phyloP scores from a whole-genome alignment of 2,797 vertebrate species.

The Chiloscyllium punctatum region DNA sequence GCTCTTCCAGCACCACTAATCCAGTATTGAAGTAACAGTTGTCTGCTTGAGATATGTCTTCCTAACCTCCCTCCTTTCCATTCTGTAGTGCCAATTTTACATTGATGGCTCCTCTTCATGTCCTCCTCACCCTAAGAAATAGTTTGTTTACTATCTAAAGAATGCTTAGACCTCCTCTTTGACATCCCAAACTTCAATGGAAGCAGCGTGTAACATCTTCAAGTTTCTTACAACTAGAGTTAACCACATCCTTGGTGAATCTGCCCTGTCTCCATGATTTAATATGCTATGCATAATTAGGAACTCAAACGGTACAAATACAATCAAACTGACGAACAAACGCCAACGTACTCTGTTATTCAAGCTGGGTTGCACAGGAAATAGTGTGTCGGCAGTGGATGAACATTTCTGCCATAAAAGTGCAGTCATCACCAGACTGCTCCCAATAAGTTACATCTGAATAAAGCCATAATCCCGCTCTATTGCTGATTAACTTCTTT shows the following conservation, averaged over 20 bases:
- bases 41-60: not conserved
- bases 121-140: not conserved
- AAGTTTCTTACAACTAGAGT: not conserved
- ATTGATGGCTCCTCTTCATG: not conserved
- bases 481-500: slow-evolving; percentile 27
- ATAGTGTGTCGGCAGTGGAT: not conserved
- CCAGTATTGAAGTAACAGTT: not conserved
- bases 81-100: not conserved
- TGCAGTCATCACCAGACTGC: not conserved
- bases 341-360: not conserved
- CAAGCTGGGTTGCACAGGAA: not conserved
- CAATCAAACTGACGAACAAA: not conserved
- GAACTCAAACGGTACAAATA: not conserved
- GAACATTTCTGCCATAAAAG: not conserved
- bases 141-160: not conserved
- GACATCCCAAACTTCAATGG: not conserved
- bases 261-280: not conserved
- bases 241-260: not conserved
- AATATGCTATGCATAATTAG: not conserved
- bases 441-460: slow-evolving; percentile 34
- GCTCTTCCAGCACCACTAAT: too few species aligned
- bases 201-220: not conserved
- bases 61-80: not conserved
- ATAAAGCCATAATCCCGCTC: slow-evolving; percentile 3
- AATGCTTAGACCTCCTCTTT: not conserved